Percentiles rank a stretch among this genome's conserved stretches.
Evolutionary conservation across 2,888 invertebrate genomes (phyloP).

Genomic region (Yponomeuta cagnagella): DNA sequence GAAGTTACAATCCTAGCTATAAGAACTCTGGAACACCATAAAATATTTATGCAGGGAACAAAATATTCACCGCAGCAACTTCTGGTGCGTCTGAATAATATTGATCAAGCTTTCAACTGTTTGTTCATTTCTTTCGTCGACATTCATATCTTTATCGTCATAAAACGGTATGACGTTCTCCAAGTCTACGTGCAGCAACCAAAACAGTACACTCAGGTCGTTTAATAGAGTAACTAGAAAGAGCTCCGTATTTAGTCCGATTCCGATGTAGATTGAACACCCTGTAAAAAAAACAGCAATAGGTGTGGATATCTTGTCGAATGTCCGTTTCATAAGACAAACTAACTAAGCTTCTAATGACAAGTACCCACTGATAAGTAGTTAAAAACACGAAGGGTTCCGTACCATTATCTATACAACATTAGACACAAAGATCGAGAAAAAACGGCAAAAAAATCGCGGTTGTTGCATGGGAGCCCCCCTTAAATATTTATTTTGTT

Average conservation of each 20-base stretch:
- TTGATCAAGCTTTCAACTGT: slow-evolving; percentile 22
- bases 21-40: too few relatives aligned
- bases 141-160: slow-evolving; percentile 2
- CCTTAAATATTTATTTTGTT: too few relatives aligned
- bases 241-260: not conserved
- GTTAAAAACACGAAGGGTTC: too few relatives aligned
- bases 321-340: not conserved
- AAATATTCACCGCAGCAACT: slow-evolving; percentile 24
- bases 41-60: not conserved
- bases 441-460: too few relatives aligned
- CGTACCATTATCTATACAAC: too few relatives aligned
- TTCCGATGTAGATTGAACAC: not conserved
- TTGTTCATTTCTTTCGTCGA: not conserved
- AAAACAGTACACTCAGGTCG: slow-evolving; percentile 19
- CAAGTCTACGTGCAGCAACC: slow-evolving; percentile 26
- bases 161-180: slow-evolving; percentile 18
- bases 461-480: too few relatives aligned
- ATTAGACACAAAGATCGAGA: too few relatives aligned
- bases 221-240: not conserved
- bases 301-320: not conserved
- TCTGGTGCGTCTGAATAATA: slow-evolving; percentile 27
- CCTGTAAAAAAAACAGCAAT: not conserved
- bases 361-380: not conserved
- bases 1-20: too few relatives aligned
- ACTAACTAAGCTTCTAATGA: not conserved